Percentiles rank a stretch among this genome's conserved stretches.
phyloP scores from a whole-genome alignment of 2,797 vertebrate genomes.

The Epinephelus awoara region DNA sequence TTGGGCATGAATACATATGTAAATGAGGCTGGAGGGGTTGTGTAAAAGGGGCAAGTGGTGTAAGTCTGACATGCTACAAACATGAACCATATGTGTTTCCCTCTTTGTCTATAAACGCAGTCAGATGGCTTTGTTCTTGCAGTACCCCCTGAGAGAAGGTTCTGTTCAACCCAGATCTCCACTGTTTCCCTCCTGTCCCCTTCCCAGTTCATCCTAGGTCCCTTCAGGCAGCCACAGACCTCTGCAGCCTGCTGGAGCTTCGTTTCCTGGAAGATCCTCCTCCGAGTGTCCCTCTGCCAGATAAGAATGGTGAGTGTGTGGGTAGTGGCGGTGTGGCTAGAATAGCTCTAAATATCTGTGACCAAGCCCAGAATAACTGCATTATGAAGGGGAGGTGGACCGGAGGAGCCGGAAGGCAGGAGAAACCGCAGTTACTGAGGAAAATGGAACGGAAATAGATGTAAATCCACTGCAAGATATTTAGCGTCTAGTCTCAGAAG shows the following conservation, averaged over 20 bases:
- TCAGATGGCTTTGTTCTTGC: slow-evolving; percentile 82
- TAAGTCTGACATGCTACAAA: slow-evolving; percentile 81
- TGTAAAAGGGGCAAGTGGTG: slow-evolving; percentile 66
- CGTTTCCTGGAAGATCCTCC: slow-evolving; percentile 81
- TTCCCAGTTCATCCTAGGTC: slow-evolving; percentile 52
- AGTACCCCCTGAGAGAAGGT: slow-evolving; percentile 71
- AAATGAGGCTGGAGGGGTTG: slow-evolving; percentile 75
- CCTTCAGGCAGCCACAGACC: slow-evolving; percentile 75
- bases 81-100: slow-evolving; percentile 82
- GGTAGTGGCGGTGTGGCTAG: slow-evolving; percentile 64
- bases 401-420: slow-evolving; percentile 76
- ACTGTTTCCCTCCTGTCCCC: slow-evolving; percentile 35
- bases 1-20: slow-evolving; percentile 77
- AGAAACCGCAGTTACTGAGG: slow-evolving; percentile 63
- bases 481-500: slow-evolving; percentile 44
- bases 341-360: slow-evolving; percentile 78
- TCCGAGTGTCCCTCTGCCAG: slow-evolving; percentile 66
- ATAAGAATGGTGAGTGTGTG: slow-evolving; percentile 67
- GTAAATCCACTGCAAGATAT: slow-evolving; percentile 57
- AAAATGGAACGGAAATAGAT: slow-evolving; percentile 71
- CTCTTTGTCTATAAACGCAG: slow-evolving; percentile 80
- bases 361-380: slow-evolving; percentile 73
- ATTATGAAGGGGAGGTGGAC: slow-evolving; percentile 72
- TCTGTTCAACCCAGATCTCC: slow-evolving; percentile 63
- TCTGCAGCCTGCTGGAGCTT: slow-evolving; percentile 58